These are phyloP conservation scores for Stratiolaelaps scimitus DNA, from an alignment of 1,140 invertebrate species.

Conservation along the genomic window DNA sequence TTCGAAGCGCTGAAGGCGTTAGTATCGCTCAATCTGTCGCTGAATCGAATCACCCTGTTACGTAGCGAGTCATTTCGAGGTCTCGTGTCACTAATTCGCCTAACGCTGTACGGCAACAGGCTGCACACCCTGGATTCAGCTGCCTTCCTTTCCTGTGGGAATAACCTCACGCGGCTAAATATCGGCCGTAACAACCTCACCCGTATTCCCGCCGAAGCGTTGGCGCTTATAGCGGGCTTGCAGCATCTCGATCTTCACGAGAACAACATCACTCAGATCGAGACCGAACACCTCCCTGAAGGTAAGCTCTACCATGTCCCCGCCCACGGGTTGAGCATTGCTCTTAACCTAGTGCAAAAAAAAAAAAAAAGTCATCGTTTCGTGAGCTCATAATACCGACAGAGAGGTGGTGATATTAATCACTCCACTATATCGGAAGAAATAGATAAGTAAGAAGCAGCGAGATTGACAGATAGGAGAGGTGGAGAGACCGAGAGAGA, in stretches of 20 bases:
- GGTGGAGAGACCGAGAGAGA: no score
- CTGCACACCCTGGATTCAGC: constrained; percentile 36
- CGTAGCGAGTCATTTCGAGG: constrained; percentile 35
- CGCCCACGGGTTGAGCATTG: no score
- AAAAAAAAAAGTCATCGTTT: no score
- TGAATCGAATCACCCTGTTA: constrained; percentile 36
- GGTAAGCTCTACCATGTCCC: not conserved
- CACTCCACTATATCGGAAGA: no score
- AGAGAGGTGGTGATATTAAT: no score
- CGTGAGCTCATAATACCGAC: no score
- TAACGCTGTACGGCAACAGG: constrained; percentile 37
- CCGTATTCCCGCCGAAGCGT: constrained; percentile 33
- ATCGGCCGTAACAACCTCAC: constrained; percentile 36
- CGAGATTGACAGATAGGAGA: no score
- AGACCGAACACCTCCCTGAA: constrained; percentile 11
- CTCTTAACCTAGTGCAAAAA: no score
- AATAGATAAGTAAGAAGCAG: no score
- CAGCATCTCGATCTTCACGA: constrained; percentile 36
- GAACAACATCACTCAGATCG: constrained; percentile 35
- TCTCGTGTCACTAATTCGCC: constrained; percentile 34
- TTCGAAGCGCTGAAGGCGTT: constrained; percentile 34
- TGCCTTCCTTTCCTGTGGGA: constrained; percentile 36
- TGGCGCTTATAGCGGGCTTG: constrained; percentile 33
- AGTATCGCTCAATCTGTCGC: constrained; percentile 35
- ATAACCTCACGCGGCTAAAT: constrained; percentile 37